Evolutionary conservation across 2,113 vertebrate genomes (phyloP).

Genomic region (Athene cunicularia): DNA sequence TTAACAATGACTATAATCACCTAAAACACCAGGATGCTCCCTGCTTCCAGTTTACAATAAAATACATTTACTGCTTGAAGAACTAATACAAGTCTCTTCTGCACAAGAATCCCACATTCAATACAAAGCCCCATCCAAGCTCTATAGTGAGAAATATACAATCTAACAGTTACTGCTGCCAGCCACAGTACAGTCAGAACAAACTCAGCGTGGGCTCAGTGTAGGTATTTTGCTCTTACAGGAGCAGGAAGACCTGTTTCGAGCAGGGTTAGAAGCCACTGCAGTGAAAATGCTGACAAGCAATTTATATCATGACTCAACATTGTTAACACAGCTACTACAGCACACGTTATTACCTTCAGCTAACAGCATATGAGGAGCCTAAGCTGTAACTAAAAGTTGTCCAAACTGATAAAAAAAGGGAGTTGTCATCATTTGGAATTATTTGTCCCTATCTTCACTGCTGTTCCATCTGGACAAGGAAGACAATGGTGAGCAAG

Average conservation of each 20-base stretch:
- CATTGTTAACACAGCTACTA: neutral
- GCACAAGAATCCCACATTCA: accelerated
- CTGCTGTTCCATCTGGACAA: neutral
- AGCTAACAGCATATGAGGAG: neutral
- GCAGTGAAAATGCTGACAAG: neutral
- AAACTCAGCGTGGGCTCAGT: accelerated
- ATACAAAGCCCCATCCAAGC: accelerated
- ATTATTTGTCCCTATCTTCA: neutral
- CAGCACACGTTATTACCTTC: neutral
- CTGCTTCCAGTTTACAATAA: neutral
- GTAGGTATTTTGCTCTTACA: neutral
- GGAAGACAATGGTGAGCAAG: neutral
- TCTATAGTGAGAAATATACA: accelerated
- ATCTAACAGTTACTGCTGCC: neutral
- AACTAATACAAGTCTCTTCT: accelerated
- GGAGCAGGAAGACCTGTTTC: neutral
- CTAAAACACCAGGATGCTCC: neutral
- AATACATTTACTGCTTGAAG: neutral
- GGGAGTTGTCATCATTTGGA: neutral
- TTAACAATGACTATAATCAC: neutral
- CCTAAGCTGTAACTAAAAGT: accelerated
- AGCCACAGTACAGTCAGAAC: neutral
- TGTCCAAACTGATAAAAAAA: neutral
- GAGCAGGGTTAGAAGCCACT: neutral
- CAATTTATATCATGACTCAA: neutral